Evolutionary conservation across 2,113 vertebrate species (phyloP).

Genomic region (Takifugu bimaculatus): DNA sequence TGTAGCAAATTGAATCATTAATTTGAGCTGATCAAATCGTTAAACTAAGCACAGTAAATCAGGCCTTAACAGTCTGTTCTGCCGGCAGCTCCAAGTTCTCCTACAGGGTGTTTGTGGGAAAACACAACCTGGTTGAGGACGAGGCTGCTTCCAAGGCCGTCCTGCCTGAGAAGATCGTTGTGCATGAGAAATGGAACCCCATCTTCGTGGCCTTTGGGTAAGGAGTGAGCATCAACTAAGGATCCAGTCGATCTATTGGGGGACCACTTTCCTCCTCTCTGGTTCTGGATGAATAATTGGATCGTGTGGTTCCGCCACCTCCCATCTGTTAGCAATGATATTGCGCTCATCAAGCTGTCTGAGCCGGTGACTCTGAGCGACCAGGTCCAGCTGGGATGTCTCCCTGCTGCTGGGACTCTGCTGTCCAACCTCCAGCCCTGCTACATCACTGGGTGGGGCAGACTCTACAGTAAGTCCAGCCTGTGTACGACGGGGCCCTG

Average conservation of each 20-base stretch:
- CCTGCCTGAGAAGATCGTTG: conserved; percentile 76
- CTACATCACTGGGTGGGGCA: conserved; percentile 79
- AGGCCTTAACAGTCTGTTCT: conserved; percentile 19
- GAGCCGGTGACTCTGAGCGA: conserved; percentile 70
- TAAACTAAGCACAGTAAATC: conserved; percentile 6
- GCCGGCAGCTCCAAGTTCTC: conserved; percentile 64
- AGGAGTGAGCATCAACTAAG: conserved; percentile 19
- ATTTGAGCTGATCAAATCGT: conserved; percentile 13
- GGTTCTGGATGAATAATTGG: conserved; percentile 11
- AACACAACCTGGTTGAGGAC: conserved; percentile 73
- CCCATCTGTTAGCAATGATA: conserved; percentile 65
- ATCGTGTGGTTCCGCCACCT: conserved; percentile 20
- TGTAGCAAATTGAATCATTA: conserved; percentile 1
- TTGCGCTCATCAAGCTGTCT: conserved; percentile 78
- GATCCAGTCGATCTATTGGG: no score
- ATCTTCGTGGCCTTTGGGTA: conserved; percentile 73
- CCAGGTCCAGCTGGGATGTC: conserved; percentile 68
- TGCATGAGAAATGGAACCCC: conserved; percentile 84
- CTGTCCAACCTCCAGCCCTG: conserved; percentile 74
- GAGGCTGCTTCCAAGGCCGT: conserved; percentile 70
- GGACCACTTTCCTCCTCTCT: conserved; percentile 7
- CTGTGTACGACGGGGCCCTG: background rate
- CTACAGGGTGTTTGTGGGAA: conserved; percentile 87
- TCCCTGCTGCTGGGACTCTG: conserved; percentile 65
- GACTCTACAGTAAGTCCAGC: conserved; percentile 71